phyloP scores from a whole-genome alignment of 2,888 invertebrate genomes.

The Aporophyla lueneburgensis region DNA sequence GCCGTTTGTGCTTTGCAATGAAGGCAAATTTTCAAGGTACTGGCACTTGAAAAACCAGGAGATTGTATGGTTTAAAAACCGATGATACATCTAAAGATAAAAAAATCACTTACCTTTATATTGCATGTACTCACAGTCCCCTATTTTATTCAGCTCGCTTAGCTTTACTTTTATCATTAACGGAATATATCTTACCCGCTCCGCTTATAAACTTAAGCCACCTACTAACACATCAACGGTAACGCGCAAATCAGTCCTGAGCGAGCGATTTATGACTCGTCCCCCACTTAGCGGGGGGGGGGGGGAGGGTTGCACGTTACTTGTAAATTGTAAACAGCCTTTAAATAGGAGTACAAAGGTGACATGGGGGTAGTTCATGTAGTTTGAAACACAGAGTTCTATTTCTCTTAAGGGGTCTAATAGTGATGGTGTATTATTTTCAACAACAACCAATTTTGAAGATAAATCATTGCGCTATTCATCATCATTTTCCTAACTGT shows the following conservation, averaged over 20 bases:
- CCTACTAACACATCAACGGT: constrained; percentile 69
- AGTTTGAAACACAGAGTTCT: neutral
- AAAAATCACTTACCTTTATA: too few species aligned
- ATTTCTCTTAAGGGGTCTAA: neutral
- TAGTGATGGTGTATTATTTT: constrained; percentile 4
- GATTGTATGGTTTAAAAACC: too few species aligned
- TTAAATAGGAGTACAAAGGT: constrained; percentile 51
- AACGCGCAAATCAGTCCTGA: constrained; percentile 77
- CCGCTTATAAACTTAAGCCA: constrained; percentile 33
- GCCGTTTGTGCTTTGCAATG: too few species aligned
- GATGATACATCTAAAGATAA: too few species aligned
- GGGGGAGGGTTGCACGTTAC: constrained; percentile 64
- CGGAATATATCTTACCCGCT: neutral
- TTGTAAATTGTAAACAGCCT: constrained; percentile 73
- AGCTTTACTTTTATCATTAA: neutral
- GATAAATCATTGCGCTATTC: too few species aligned
- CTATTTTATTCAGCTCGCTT: too few species aligned
- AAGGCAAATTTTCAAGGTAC: too few species aligned
- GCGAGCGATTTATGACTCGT: constrained; percentile 77
- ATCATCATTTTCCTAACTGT: too few species aligned
- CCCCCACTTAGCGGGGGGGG: constrained; percentile 35
- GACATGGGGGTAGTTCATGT: constrained; percentile 23
- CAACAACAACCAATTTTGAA: too few species aligned
- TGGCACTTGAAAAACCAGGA: too few species aligned
- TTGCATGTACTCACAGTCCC: too few species aligned